Evolutionary conservation across 2,797 vertebrate species (phyloP).

Genomic region (Sus cebifrons): DNA sequence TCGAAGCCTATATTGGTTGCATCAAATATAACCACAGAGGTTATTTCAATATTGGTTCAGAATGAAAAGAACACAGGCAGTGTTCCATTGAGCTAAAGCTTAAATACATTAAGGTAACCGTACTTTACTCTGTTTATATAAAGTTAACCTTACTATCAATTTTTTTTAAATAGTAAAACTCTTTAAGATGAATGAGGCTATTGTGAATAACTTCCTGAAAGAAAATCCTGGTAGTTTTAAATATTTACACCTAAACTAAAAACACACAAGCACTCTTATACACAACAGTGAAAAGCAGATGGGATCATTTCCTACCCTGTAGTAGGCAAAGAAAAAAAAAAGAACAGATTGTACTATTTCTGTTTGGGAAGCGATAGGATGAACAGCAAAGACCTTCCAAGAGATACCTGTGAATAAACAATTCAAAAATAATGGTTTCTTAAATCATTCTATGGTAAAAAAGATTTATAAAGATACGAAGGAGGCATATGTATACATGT

Average conservation of each 20-base stretch:
- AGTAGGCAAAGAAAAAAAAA: slow-evolving; percentile 71
- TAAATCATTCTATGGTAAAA: neutral
- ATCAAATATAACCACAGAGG: slow-evolving; percentile 25
- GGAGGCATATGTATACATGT: neutral
- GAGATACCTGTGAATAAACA: slow-evolving; percentile 70
- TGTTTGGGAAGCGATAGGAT: slow-evolving; percentile 33
- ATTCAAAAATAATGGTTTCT: neutral
- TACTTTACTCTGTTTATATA: slow-evolving; percentile 45
- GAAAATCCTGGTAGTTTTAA: slow-evolving; percentile 83
- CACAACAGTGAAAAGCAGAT: slow-evolving; percentile 72
- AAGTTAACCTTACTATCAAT: slow-evolving; percentile 62
- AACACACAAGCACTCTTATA: slow-evolving; percentile 72
- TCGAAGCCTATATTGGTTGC: slow-evolving; percentile 8
- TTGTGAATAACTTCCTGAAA: slow-evolving; percentile 78
- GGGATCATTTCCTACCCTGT: slow-evolving; percentile 75
- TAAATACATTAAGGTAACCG: slow-evolving; percentile 31
- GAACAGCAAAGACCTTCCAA: slow-evolving; percentile 58
- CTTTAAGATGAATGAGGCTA: slow-evolving; percentile 79
- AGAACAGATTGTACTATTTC: slow-evolving; percentile 70
- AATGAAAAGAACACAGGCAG: neutral
- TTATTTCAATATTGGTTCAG: slow-evolving; percentile 59
- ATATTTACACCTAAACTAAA: slow-evolving; percentile 82
- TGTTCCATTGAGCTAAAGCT: neutral
- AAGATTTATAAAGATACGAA: slow-evolving; percentile 40
- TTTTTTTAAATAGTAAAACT: slow-evolving; percentile 72